Evolutionary conservation across 2,888 invertebrate species (phyloP).

Genomic region (Heliconius hortense): DNA sequence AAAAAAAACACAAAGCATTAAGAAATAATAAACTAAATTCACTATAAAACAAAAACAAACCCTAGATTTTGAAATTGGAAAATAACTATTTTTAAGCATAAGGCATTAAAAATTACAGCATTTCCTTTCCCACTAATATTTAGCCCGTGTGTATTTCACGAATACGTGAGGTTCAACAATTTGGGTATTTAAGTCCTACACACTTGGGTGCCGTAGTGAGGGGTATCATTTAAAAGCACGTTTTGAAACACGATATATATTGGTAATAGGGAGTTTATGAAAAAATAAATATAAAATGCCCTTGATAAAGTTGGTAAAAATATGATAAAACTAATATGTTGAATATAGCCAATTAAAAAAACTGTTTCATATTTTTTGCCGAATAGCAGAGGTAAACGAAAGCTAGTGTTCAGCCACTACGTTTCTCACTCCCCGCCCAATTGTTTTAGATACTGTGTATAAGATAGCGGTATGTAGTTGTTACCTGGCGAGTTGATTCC

Average conservation of each 20-base stretch:
- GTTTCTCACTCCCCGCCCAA: too few species aligned
- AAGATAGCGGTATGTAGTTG: too few species aligned
- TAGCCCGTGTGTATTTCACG: conserved; percentile 28
- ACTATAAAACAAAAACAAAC: background rate
- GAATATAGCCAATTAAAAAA: too few species aligned
- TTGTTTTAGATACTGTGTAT: too few species aligned
- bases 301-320: background rate
- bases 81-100: conserved; percentile 2
- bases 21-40: background rate
- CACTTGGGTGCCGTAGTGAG: background rate
- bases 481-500: too few species aligned
- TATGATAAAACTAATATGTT: background rate
- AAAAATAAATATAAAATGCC: background rate
- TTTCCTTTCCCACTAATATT: background rate
- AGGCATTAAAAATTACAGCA: background rate
- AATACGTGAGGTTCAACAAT: conserved; percentile 31
- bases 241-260: conserved; percentile 17
- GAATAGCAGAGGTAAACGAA: too few species aligned
- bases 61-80: background rate
- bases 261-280: background rate
- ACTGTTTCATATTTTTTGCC: too few species aligned
- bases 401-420: too few species aligned
- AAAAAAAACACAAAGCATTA: background rate
- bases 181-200: conserved; percentile 33
- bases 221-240: conserved; percentile 18